Evolutionary conservation across 2,888 invertebrate species (phyloP).

Genomic region (Amiota communis): DNA sequence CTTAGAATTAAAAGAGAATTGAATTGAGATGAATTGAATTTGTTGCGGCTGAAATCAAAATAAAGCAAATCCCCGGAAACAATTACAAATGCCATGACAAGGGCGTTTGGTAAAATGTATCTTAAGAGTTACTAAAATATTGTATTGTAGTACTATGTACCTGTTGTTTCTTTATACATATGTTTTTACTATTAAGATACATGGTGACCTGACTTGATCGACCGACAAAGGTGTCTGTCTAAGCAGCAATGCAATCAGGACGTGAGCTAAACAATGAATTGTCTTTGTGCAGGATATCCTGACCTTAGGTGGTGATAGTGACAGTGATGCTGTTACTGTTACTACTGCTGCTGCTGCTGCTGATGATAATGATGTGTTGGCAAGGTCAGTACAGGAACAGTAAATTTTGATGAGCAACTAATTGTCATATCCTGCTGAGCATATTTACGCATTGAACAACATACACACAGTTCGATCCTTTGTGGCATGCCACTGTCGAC

Average conservation of each 20-base stretch:
- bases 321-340: not conserved
- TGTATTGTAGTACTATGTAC: no score
- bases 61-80: slow-evolving; percentile 42
- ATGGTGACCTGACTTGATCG: not conserved
- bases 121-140: no score
- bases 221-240: slow-evolving; percentile 13
- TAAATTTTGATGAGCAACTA: slow-evolving; percentile 51
- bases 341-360: slow-evolving; percentile 33
- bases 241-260: not conserved
- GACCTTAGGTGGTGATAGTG: not conserved
- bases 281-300: not conserved
- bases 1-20: slow-evolving; percentile 40
- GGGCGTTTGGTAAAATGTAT: slow-evolving; percentile 47
- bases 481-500: slow-evolving; percentile 13
- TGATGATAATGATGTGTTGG: slow-evolving; percentile 49
- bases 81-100: slow-evolving; percentile 54
- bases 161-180: not conserved
- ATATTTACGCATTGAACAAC: slow-evolving; percentile 8
- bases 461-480: not conserved
- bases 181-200: not conserved
- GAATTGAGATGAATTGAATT: slow-evolving; percentile 41
- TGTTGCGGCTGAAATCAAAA: slow-evolving; percentile 54
- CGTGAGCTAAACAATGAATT: slow-evolving; percentile 13
- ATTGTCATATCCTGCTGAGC: slow-evolving; percentile 60
- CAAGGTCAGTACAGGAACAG: slow-evolving; percentile 51